These are phyloP conservation scores for Halictus ligatus DNA, from an alignment of 2,888 invertebrate species.

Conservation along the genomic window DNA sequence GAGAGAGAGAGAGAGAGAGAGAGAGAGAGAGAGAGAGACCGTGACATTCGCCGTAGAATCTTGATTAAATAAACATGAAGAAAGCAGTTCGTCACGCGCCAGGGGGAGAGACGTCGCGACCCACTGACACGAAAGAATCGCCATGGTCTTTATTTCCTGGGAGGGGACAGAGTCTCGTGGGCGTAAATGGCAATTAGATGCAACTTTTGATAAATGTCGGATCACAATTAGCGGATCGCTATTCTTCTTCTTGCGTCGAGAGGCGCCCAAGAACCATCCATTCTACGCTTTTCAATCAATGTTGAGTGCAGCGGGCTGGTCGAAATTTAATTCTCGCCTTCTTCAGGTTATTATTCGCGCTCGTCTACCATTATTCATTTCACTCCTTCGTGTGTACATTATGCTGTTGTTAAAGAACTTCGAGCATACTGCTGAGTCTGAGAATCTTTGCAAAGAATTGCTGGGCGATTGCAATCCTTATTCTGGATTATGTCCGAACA, in stretches of 20 bases:
- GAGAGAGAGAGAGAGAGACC: conserved; percentile 49
- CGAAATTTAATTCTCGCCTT: background rate
- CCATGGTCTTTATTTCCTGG: conserved; percentile 42
- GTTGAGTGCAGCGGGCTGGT: background rate
- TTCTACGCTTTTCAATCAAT: conserved; percentile 22
- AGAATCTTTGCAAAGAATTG: background rate
- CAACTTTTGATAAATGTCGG: conserved; percentile 10
- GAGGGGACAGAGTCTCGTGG: conserved; percentile 6
- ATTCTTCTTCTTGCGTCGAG: background rate
- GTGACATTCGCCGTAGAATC: conserved; percentile 69
- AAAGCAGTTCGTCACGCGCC: conserved; percentile 64
- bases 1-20: background rate
- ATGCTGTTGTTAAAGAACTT: background rate
- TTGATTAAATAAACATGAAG: conserved; percentile 76
- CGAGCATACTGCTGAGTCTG: background rate
- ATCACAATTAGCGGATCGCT: conserved; percentile 25
- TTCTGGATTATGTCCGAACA: background rate
- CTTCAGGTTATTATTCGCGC: background rate
- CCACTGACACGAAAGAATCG: conserved; percentile 54
- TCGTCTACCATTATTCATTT: background rate
- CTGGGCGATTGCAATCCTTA: background rate
- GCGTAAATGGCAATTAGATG: conserved; percentile 26
- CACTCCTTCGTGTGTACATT: background rate
- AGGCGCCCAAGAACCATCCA: background rate
- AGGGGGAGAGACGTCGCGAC: conserved; percentile 28